Evolutionary conservation across 2,797 vertebrate species (phyloP).

Genomic region (Enteromius mattozi): DNA sequence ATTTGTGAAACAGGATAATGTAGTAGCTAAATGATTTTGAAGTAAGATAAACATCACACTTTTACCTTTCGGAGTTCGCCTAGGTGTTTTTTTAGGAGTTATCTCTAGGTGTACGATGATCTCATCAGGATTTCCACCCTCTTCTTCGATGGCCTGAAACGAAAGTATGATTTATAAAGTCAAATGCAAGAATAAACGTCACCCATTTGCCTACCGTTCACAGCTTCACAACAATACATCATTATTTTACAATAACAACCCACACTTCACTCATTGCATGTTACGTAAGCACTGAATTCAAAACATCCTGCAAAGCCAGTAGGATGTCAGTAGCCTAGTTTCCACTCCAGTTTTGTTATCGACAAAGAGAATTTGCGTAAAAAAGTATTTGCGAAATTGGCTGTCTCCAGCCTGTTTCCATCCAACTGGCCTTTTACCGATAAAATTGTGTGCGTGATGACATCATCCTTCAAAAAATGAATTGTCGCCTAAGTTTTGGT

Average conservation of each 20-base stretch:
- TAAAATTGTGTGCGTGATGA: too few species aligned
- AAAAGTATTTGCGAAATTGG: too few species aligned
- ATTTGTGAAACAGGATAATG: background rate
- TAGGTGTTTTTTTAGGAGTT: constrained; percentile 79
- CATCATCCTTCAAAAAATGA: too few species aligned
- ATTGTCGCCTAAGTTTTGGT: too few species aligned
- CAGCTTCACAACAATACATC: background rate
- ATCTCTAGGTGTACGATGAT: constrained; percentile 81
- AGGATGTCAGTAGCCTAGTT: too few species aligned
- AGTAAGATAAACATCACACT: too few species aligned
- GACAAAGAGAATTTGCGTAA: too few species aligned
- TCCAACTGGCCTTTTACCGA: too few species aligned
- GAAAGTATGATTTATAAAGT: background rate
- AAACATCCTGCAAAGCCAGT: background rate
- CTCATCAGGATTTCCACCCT: constrained; percentile 92
- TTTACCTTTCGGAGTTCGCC: constrained; percentile 87
- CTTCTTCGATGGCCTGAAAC: constrained; percentile 90
- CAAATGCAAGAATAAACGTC: background rate
- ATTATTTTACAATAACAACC: background rate
- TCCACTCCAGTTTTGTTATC: too few species aligned
- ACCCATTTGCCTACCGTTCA: background rate
- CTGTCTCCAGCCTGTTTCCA: too few species aligned
- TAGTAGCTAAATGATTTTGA: background rate
- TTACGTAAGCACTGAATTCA: background rate
- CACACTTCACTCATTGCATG: background rate